phyloP scores from a whole-genome alignment of 2,888 invertebrate genomes.

The Orchesellides sinensis region DNA sequence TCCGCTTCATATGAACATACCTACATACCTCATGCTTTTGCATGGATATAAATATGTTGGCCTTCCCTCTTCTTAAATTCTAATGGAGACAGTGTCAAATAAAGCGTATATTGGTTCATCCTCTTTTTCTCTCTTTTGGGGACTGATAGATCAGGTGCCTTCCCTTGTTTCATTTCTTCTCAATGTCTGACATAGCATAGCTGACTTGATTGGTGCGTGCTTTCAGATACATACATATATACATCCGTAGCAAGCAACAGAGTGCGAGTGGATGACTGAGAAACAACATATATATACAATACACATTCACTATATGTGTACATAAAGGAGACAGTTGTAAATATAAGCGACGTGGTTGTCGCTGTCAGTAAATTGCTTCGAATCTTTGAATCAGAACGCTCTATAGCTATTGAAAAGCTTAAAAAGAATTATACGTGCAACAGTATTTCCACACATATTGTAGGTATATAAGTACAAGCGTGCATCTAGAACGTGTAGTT shows the following conservation, averaged over 20 bases:
- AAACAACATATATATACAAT: neutral
- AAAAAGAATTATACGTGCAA: slow-evolving; percentile 49
- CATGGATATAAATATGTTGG: slow-evolving; percentile 11
- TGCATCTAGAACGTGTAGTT: slow-evolving; percentile 34
- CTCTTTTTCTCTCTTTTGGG: slow-evolving; percentile 18
- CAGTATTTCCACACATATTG: slow-evolving; percentile 2
- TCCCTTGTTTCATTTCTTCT: slow-evolving; percentile 15
- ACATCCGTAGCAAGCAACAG: neutral
- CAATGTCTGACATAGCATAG: slow-evolving; percentile 24
- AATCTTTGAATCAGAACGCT: slow-evolving; percentile 45
- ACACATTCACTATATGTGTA: neutral
- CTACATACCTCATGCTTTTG: no score
- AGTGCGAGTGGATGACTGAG: slow-evolving; percentile 1
- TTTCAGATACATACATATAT: no score
- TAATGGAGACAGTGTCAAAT: slow-evolving; percentile 43
- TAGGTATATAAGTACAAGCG: slow-evolving; percentile 1
- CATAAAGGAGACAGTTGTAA: neutral
- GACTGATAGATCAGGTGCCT: slow-evolving; percentile 52
- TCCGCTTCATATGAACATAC: no score
- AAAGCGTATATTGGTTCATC: slow-evolving; percentile 35
- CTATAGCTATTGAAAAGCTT: slow-evolving; percentile 26
- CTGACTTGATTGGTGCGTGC: slow-evolving; percentile 39
- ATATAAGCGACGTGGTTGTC: slow-evolving; percentile 26
- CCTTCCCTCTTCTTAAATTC: slow-evolving; percentile 39
- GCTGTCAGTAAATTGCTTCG: slow-evolving; percentile 27